Base-by-base conservation (phyloP, 2,888 invertebrate species). In the Beris morrisii region DNA sequence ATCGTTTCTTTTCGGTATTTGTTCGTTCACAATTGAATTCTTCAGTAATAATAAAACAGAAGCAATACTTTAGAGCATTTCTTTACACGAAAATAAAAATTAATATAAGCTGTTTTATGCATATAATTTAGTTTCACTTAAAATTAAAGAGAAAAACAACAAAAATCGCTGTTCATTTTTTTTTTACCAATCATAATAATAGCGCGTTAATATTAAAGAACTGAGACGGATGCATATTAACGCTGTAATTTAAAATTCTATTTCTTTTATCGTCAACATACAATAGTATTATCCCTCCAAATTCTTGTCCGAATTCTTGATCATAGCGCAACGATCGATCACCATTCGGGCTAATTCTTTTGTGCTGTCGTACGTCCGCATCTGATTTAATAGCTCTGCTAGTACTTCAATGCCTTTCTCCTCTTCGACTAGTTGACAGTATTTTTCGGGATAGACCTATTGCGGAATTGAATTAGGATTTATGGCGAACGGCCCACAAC, bases 371-470 rank as follows among this genome's bases (percentile, higher is more conserved):
- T 90, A 88, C 0, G 90, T 88, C 67, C 82, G 80, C 22, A 86
- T 84, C 76, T 89, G 86, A 9, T 79, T 76, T 13, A 90, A 80
- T 59, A 93, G 79, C 70, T 87, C 85, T 67, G 86, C 82, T 50
- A 97, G 83, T 69, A 95, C 83, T 48, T 83, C 82, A 59, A 95
- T 78, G 0, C 97, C 97, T 44, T 91, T 91, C 82, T 97, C 97
- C 53, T 87, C 85, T 74, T 91, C 89, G 53, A 98, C 88, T 75
- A 97, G 84, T 70, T 85, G 83, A 80, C 97, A 97, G 82, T 98
- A 98, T 82, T 96, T 97, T 67, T 89, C 88, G 48, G 95, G 81
- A 73, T 81, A 81, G 3, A 81, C 81, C 95, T 96, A 81, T 38
- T 38, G 4, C 7, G 9, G 38, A 38, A 38, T 38, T 32, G 4